Conservation (phyloP, 2,113 vertebrate species). For the Scopus umbretta region DNA sequence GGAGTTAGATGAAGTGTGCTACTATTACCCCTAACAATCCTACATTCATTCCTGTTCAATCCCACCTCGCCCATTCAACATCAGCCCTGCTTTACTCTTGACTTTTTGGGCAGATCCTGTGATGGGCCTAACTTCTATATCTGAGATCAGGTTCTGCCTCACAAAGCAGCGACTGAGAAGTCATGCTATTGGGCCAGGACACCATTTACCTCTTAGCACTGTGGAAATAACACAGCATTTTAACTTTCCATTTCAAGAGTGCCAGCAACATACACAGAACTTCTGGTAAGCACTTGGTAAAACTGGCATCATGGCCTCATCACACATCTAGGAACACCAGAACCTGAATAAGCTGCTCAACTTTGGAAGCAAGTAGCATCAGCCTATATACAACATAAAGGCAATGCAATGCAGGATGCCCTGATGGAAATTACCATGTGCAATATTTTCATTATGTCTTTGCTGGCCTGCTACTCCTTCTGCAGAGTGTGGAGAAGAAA, state of each 20-base stretch:
- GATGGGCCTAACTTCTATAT: not conserved
- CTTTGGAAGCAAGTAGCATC: not conserved
- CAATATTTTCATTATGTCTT: not conserved
- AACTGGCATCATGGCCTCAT: not conserved
- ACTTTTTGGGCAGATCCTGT: not conserved
- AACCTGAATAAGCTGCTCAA: not conserved
- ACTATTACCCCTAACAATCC: not conserved
- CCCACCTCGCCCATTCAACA: fast-evolving
- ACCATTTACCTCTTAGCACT: not conserved
- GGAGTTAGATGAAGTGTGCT: not conserved
- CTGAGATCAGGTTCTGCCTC: not conserved
- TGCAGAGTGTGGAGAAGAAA: not conserved
- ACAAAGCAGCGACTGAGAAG: not conserved
- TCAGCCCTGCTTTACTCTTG: not conserved
- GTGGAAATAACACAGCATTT: fast-evolving
- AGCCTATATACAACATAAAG: not conserved
- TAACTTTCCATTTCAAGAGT: not conserved
- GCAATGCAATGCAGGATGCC: not conserved
- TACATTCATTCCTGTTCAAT: not conserved
- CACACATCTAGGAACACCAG: not conserved
- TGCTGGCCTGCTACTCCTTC: not conserved
- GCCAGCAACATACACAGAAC: not conserved
- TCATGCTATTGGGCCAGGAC: not conserved
- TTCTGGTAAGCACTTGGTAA: not conserved
- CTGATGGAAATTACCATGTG: not conserved